Percentiles rank a stretch among this genome's conserved stretches.
Evolutionary conservation across 2,113 vertebrate genomes (phyloP).

Genomic region (Elachura formosa): DNA sequence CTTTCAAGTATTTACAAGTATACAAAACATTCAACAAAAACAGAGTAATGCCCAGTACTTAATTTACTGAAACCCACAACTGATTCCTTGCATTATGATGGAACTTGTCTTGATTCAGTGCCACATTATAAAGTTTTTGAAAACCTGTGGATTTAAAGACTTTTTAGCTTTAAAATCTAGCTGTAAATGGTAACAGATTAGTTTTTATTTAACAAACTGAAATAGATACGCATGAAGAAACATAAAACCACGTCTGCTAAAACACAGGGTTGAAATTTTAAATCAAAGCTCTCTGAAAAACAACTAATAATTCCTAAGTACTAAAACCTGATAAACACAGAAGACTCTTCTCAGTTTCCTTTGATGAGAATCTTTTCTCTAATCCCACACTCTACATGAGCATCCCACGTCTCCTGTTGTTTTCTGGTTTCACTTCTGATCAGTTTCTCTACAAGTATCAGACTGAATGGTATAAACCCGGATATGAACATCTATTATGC

Average conservation of each 20-base stretch:
- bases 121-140: background rate
- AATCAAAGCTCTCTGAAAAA: background rate
- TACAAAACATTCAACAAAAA: background rate
- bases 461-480: background rate
- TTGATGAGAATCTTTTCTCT: background rate
- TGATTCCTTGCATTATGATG: background rate
- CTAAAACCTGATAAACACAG: background rate
- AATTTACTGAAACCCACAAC: background rate
- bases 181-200: background rate
- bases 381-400: background rate
- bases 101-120: background rate
- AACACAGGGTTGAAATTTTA: background rate
- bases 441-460: background rate
- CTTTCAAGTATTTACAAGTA: background rate
- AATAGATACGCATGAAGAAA: background rate
- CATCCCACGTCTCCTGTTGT: background rate
- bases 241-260: background rate
- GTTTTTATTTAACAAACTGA: background rate
- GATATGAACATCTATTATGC: background rate
- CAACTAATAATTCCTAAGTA: background rate
- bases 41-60: background rate
- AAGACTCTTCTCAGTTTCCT: background rate
- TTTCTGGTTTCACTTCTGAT: background rate
- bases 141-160: background rate
- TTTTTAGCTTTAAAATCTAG: background rate